Evolutionary conservation across 2,113 vertebrate species (phyloP).

Genomic region (Nesoenas mayeri): DNA sequence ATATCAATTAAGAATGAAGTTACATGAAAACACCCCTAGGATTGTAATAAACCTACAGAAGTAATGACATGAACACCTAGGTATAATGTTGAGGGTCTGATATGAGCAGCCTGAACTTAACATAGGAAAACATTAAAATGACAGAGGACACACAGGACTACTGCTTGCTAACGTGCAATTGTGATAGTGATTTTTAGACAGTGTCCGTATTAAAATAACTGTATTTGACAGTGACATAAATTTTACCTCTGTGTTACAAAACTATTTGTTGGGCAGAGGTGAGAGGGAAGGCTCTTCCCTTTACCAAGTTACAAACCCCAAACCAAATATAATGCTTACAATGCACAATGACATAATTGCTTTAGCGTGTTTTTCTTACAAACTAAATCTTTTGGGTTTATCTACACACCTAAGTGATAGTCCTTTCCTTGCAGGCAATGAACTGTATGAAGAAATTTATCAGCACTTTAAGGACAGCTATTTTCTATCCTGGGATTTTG

Average conservation of each 20-base stretch:
- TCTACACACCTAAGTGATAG: background rate
- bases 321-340: background rate
- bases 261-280: background rate
- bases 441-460: background rate
- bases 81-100: background rate
- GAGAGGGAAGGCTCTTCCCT: background rate
- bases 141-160: background rate
- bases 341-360: background rate
- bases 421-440: background rate
- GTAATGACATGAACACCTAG: background rate
- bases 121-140: background rate
- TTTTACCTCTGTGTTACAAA: background rate
- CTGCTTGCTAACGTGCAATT: rapidly evolving
- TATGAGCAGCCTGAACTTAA: background rate
- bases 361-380: background rate
- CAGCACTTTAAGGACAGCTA: background rate
- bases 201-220: background rate
- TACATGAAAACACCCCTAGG: background rate
- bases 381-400: background rate
- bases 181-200: rapidly evolving
- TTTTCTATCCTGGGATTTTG: background rate
- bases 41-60: background rate
- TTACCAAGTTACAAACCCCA: background rate
- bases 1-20: background rate
- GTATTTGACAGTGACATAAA: background rate